phyloP scores from a whole-genome alignment of 2,888 invertebrate genomes.

The Conops quadrifasciatus region DNA sequence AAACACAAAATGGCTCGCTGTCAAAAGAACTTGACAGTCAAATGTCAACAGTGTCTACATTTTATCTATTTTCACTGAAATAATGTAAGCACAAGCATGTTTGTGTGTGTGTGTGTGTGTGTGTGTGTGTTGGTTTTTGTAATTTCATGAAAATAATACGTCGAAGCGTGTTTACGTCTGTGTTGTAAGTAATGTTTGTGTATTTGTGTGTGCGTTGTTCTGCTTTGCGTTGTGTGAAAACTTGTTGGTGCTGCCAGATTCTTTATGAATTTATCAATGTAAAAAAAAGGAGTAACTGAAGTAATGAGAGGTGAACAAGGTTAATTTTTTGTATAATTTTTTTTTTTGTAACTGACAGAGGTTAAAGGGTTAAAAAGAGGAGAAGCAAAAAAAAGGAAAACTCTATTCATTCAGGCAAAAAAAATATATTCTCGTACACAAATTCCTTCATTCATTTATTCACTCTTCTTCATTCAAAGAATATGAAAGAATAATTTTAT shows the following conservation, averaged over 20 bases:
- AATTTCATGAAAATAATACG: not conserved
- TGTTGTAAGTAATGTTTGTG: constrained; percentile 15
- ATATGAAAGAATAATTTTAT: too few relatives aligned
- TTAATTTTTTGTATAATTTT: not conserved
- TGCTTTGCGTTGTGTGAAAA: not conserved
- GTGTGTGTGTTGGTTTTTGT: not conserved
- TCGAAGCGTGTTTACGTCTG: not conserved
- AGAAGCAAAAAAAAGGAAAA: not conserved
- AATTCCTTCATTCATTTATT: not conserved
- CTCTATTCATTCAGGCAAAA: not conserved
- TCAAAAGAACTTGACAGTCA: constrained; percentile 20
- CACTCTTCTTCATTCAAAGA: not conserved
- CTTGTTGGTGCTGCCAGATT: not conserved
- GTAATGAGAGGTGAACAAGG: constrained; percentile 33
- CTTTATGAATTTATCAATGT: constrained; percentile 18
- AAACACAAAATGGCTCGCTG: not conserved
- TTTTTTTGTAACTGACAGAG: not conserved
- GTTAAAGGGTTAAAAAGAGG: not conserved
- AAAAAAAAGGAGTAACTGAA: constrained; percentile 14
- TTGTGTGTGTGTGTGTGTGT: constrained; percentile 39
- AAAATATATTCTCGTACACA: not conserved
- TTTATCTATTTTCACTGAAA: not conserved
- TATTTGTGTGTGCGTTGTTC: constrained; percentile 16
- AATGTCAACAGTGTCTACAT: constrained; percentile 27
- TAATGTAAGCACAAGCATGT: not conserved